Percentiles rank a stretch among this genome's conserved stretches.
Conservation (phyloP, 2,888 invertebrate genomes). For the Pterobdella sp. region DNA sequence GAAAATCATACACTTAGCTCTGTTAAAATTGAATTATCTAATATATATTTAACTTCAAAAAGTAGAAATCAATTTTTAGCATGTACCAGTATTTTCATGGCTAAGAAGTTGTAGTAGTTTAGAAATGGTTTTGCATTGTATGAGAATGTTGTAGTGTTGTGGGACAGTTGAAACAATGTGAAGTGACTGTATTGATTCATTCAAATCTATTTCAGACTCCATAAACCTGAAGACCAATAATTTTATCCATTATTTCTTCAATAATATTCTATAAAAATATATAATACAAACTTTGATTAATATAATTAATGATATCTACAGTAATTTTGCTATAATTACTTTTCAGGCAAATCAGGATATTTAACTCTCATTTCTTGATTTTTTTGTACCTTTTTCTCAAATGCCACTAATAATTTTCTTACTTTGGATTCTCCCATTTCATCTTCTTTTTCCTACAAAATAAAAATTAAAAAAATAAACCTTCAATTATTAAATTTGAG, state of each 20-base stretch:
- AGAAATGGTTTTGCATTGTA: slow-evolving; percentile 78
- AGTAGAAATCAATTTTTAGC: background rate
- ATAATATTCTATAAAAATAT: background rate
- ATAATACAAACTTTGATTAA: background rate
- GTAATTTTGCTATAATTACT: no score
- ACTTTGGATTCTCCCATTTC: slow-evolving; percentile 76
- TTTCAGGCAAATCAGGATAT: slow-evolving; percentile 89
- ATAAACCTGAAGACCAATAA: slow-evolving; percentile 63
- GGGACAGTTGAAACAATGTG: slow-evolving; percentile 87
- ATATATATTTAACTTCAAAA: background rate
- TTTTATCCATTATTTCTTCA: background rate
- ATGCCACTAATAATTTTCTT: slow-evolving; percentile 78
- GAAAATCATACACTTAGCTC: no score
- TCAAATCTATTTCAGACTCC: slow-evolving; percentile 87
- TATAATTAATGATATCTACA: no score
- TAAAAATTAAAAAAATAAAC: background rate
- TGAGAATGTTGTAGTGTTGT: slow-evolving; percentile 81
- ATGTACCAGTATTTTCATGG: slow-evolving; percentile 83
- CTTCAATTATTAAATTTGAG: background rate
- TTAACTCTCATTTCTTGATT: slow-evolving; percentile 98
- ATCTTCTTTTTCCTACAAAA: slow-evolving; percentile 59
- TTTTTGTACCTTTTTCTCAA: slow-evolving; percentile 84
- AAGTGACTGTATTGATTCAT: slow-evolving; percentile 77
- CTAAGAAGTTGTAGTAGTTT: slow-evolving; percentile 82
- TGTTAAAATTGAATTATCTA: background rate